A percentile compares a stretch with the other conserved stretches of the same genome.
These are phyloP conservation scores for Mus spretus DNA, from an alignment of 2,797 vertebrate genomes.

Conservation along the genomic window DNA sequence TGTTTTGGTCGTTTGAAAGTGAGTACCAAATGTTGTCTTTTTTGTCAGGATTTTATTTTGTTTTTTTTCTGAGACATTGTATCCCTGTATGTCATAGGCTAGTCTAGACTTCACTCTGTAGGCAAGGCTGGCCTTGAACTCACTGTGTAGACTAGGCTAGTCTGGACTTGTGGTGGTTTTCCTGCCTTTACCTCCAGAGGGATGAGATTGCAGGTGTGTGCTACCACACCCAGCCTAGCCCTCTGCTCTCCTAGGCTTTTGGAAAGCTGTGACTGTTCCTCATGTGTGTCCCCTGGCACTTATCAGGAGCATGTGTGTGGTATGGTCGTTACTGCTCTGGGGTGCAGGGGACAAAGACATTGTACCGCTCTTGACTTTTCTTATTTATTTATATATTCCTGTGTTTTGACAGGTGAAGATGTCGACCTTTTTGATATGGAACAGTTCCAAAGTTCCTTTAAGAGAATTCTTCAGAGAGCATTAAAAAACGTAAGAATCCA, in stretches of 20 bases:
- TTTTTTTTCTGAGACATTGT: background rate
- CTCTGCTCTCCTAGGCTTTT: background rate
- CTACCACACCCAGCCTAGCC: background rate
- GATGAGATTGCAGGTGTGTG: no score
- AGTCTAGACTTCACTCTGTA: background rate
- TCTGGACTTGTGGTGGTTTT: background rate
- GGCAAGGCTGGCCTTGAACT: background rate
- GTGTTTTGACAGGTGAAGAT: slow-evolving; percentile 88
- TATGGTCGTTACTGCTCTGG: background rate
- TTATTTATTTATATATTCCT: slow-evolving; percentile 22
- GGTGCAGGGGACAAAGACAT: background rate
- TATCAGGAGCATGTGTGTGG: background rate
- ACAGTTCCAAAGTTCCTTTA: slow-evolving; percentile 93
- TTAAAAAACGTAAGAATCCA: slow-evolving; percentile 93
- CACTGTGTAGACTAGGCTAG: background rate
- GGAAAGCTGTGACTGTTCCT: background rate
- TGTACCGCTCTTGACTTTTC: background rate
- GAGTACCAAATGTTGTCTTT: background rate
- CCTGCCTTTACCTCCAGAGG: background rate
- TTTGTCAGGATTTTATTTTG: background rate
- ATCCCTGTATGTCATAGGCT: background rate
- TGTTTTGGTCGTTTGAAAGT: slow-evolving; percentile 54
- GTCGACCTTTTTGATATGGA: slow-evolving; percentile 88
- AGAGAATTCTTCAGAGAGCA: slow-evolving; percentile 90
- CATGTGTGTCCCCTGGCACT: background rate